A percentile compares a stretch with the other conserved stretches of the same genome.
Evolutionary conservation across 2,888 invertebrate species (phyloP).

Genomic region (Acanthosoma haemorrhoidale): DNA sequence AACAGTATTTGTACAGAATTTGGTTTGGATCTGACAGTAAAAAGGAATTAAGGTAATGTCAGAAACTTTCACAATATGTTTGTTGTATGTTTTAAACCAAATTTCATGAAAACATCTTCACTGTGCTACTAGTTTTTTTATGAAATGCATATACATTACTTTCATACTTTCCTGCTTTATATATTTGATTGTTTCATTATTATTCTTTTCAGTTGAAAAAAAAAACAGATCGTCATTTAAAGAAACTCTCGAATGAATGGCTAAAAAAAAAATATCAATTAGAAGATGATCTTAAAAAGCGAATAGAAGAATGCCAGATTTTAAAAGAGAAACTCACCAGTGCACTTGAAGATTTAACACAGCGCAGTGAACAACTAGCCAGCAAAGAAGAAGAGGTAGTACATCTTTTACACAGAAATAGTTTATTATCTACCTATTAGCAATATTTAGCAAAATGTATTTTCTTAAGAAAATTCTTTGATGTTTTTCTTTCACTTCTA

Average conservation of each 20-base stretch:
- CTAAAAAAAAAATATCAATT: constrained; percentile 52
- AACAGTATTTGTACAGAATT: too few species aligned
- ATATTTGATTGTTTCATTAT: neutral
- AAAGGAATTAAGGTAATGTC: too few species aligned
- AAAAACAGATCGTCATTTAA: constrained; percentile 37
- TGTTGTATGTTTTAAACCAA: too few species aligned
- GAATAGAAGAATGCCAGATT: constrained; percentile 57
- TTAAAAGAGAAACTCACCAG: constrained; percentile 56
- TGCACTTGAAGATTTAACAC: constrained; percentile 56
- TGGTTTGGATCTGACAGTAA: too few species aligned
- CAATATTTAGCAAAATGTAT: too few species aligned
- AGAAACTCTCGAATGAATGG: constrained; percentile 45
- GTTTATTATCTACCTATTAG: too few species aligned
- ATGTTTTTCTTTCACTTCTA: too few species aligned
- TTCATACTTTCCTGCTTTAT: neutral
- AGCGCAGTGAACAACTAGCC: constrained; percentile 51
- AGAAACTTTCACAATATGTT: too few species aligned
- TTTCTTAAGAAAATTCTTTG: too few species aligned
- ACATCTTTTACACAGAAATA: too few species aligned
- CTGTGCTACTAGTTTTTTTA: neutral
- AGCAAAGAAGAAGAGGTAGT: constrained; percentile 49
- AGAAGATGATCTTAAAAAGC: constrained; percentile 54
- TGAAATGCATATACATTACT: neutral
- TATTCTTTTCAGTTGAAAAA: constrained; percentile 37
- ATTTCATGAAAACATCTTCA: too few species aligned